Percentiles rank a stretch among this genome's conserved stretches.
phyloP scores from a whole-genome alignment of 2,888 invertebrate species.

The Entomobrya proxima region DNA sequence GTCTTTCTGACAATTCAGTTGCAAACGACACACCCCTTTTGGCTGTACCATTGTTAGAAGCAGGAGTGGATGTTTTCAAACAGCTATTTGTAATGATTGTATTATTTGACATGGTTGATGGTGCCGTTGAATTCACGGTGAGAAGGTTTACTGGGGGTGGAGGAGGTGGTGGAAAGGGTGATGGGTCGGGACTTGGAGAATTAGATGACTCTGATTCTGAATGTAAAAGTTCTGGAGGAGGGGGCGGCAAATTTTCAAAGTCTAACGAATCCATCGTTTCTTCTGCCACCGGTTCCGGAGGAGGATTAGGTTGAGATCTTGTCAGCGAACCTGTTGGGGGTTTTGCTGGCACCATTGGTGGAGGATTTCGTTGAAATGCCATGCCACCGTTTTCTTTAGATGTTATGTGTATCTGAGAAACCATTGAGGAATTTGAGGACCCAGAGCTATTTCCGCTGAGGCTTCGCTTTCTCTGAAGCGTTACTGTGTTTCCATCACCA shows the following conservation, averaged over 20 bases:
- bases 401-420: slow-evolving; percentile 69
- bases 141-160: slow-evolving; percentile 68
- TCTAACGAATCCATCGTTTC: slow-evolving; percentile 70
- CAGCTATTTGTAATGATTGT: slow-evolving; percentile 51
- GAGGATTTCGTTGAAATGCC: slow-evolving; percentile 45
- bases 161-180: slow-evolving; percentile 85
- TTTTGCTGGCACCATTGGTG: slow-evolving; percentile 49
- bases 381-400: slow-evolving; percentile 39
- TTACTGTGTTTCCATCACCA: slow-evolving; percentile 73
- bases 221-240: slow-evolving; percentile 76
- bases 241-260: slow-evolving; percentile 76
- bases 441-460: slow-evolving; percentile 72
- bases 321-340: slow-evolving; percentile 56
- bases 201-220: slow-evolving; percentile 71
- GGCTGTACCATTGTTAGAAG: slow-evolving; percentile 44
- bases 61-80: slow-evolving; percentile 5
- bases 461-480: slow-evolving; percentile 74
- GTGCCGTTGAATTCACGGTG: slow-evolving; percentile 78
- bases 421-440: slow-evolving; percentile 70
- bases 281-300: slow-evolving; percentile 79
- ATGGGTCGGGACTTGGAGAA: slow-evolving; percentile 62
- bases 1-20: slow-evolving; percentile 74
- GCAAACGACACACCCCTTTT: slow-evolving; percentile 74
- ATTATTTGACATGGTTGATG: slow-evolving; percentile 76
- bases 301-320: slow-evolving; percentile 81